phyloP scores from a whole-genome alignment of 2,888 invertebrate genomes.

The Erebia palarica region DNA sequence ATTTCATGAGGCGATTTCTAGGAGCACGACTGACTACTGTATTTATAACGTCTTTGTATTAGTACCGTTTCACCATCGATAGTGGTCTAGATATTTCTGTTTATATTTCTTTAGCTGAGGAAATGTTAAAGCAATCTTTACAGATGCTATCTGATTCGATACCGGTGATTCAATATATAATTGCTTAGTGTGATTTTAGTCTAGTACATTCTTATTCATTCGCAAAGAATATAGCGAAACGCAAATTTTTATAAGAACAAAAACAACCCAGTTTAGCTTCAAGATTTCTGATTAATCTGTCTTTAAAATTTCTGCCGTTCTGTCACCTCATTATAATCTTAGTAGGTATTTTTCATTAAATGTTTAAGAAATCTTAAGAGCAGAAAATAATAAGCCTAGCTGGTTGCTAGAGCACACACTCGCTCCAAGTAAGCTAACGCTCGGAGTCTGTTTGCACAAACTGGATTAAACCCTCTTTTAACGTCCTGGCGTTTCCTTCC shows the following conservation, averaged over 20 bases:
- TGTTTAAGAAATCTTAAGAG: constrained; percentile 7
- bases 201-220: no score
- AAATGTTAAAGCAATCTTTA: not conserved
- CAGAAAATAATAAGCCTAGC: constrained; percentile 3
- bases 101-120: not conserved
- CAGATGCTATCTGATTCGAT: no score
- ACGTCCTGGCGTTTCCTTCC: constrained; percentile 1
- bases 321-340: not conserved
- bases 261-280: not conserved
- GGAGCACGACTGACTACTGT: constrained; percentile 38
- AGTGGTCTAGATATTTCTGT: constrained; percentile 4
- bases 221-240: no score
- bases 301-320: no score
- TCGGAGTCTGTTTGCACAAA: constrained; percentile 37
- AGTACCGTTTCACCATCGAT: constrained; percentile 19
- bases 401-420: constrained; percentile 26
- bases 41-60: constrained; percentile 33
- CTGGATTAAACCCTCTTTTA: constrained; percentile 31
- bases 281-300: not conserved
- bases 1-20: constrained; percentile 51
- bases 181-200: no score
- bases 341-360: not conserved
- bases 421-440: constrained; percentile 31
- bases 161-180: no score
- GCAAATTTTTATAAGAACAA: not conserved